Evolutionary conservation across 2,797 vertebrate species (phyloP).

Genomic region (Ceryle rudis): DNA sequence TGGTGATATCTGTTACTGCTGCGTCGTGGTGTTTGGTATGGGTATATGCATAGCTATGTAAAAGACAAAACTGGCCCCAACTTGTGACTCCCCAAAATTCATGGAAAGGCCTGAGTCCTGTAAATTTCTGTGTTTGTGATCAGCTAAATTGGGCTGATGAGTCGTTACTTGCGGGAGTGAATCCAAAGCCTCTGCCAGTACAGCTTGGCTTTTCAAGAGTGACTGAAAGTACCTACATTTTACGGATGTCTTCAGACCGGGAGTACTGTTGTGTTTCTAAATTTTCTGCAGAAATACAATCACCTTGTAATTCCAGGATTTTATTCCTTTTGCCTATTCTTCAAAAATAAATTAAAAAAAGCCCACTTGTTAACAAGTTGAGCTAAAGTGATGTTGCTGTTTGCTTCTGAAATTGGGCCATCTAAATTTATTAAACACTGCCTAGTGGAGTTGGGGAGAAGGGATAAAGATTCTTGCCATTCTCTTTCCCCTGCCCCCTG

Average conservation of each 20-base stretch:
- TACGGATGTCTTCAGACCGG: slow-evolving; percentile 4
- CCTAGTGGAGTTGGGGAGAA: slow-evolving; percentile 47
- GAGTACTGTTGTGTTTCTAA: neutral
- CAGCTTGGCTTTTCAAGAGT: slow-evolving; percentile 42
- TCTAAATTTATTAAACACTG: slow-evolving; percentile 15
- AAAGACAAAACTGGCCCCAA: neutral
- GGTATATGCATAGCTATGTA: neutral
- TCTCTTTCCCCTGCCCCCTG: slow-evolving; percentile 57
- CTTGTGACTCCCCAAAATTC: slow-evolving; percentile 23
- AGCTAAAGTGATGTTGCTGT: neutral
- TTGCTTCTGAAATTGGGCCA: neutral
- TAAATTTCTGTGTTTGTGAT: neutral
- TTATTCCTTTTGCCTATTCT: neutral
- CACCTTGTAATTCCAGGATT: neutral
- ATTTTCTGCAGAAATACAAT: neutral
- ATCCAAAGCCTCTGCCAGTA: neutral
- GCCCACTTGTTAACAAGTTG: neutral
- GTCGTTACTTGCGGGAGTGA: slow-evolving; percentile 2
- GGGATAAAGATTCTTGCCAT: slow-evolving; percentile 73
- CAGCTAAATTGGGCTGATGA: neutral
- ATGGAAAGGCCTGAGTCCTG: slow-evolving; percentile 4
- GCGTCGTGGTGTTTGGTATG: neutral
- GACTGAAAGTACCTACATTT: neutral
- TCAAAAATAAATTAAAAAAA: neutral
- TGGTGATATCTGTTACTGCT: neutral